These are phyloP conservation scores for Bombyx huttoni DNA, from an alignment of 2,888 invertebrate species.

Conservation along the genomic window DNA sequence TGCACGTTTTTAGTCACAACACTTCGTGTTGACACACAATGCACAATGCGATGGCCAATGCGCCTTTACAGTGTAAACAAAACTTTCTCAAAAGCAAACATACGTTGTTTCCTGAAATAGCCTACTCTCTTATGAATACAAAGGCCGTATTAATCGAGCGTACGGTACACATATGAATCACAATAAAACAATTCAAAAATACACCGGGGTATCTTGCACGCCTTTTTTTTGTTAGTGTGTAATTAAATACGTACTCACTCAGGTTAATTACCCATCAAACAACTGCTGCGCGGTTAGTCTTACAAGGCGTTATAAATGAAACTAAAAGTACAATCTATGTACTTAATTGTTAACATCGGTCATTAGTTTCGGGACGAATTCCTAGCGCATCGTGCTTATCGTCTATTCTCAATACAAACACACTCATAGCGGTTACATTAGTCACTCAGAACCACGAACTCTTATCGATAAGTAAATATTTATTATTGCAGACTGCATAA, in stretches of 20 bases:
- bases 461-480: constrained; percentile 40
- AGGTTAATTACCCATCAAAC: background rate
- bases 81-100: constrained; percentile 2
- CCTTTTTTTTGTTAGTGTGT: background rate
- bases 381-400: constrained; percentile 44
- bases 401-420: constrained; percentile 40
- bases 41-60: background rate
- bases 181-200: constrained; percentile 1
- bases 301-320: constrained; percentile 23
- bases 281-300: background rate
- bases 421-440: constrained; percentile 44
- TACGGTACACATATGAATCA: constrained; percentile 11
- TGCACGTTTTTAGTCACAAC: constrained; percentile 9
- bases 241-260: constrained; percentile 9
- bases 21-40: constrained; percentile 2
- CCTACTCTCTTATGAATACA: background rate
- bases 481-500: constrained; percentile 14
- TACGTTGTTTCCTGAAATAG: constrained; percentile 1
- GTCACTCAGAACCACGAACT: constrained; percentile 34
- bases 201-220: background rate
- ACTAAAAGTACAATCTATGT: constrained; percentile 28
- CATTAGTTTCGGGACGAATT: constrained; percentile 42
- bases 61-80: constrained; percentile 1
- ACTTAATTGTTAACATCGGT: constrained; percentile 29
- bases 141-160: background rate